Percentiles rank a stretch among this genome's conserved stretches.
phyloP scores from a whole-genome alignment of 2,888 invertebrate species.

The Perizoma flavofasciatum region DNA sequence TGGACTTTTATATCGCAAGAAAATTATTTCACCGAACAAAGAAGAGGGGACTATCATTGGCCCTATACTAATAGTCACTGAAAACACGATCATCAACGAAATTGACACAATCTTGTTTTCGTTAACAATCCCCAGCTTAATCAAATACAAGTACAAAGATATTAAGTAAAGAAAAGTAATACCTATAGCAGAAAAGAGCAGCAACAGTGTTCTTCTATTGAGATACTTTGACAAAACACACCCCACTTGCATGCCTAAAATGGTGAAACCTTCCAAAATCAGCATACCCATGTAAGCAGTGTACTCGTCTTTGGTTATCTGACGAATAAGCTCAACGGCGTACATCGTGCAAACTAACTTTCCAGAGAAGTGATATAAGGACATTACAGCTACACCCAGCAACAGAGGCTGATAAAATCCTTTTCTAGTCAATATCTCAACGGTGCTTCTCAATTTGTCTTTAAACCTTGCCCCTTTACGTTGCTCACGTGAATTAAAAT shows the following conservation, averaged over 20 bases:
- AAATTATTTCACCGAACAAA: conserved; percentile 57
- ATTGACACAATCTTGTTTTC: conserved; percentile 56
- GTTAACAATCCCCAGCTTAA: conserved; percentile 40
- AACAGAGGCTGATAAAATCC: conserved; percentile 53
- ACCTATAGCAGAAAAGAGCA: conserved; percentile 49
- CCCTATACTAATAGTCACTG: conserved; percentile 58
- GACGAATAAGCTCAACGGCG: conserved; percentile 37
- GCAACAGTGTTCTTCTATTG: conserved; percentile 52
- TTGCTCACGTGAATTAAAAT: no score
- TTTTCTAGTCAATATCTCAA: conserved; percentile 23
- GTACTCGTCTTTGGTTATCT: background rate
- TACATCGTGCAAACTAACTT: conserved; percentile 56
- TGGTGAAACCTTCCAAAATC: conserved; percentile 59
- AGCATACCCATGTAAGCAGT: no score
- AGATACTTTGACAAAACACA: conserved; percentile 52
- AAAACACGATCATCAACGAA: conserved; percentile 50
- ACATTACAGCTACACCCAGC: conserved; percentile 45
- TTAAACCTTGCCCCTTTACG: no score
- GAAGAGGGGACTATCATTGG: conserved; percentile 58
- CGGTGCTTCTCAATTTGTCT: no score
- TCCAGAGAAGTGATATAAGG: conserved; percentile 54
- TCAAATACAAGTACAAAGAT: conserved; percentile 56
- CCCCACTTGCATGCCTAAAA: conserved; percentile 59
- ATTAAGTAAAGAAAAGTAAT: conserved; percentile 54
- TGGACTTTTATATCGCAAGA: conserved; percentile 51